These are phyloP conservation scores for Struthio camelus DNA, from an alignment of 2,113 vertebrate genomes.

Conservation along the genomic window DNA sequence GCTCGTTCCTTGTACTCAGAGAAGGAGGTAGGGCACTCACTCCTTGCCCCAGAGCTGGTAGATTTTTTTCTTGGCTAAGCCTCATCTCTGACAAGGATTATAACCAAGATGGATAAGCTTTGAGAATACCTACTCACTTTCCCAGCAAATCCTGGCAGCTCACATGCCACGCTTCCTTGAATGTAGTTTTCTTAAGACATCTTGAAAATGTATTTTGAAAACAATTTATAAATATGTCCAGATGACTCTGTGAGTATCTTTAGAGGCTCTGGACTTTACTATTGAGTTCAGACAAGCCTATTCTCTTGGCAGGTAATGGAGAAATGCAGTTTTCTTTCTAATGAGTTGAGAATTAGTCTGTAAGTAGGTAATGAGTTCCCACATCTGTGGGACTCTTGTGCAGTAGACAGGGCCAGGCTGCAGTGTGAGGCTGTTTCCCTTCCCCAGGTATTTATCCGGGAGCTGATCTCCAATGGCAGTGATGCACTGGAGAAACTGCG, in stretches of 20 bases:
- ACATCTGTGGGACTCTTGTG: neutral
- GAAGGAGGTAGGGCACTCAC: conserved; percentile 85
- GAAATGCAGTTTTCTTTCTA: neutral
- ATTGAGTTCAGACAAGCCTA: neutral
- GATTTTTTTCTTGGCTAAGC: neutral
- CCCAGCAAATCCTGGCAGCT: neutral
- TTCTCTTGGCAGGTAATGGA: neutral
- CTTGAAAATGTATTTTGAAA: neutral
- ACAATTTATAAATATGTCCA: neutral
- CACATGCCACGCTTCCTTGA: neutral
- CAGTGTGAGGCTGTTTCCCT: neutral
- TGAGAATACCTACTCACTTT: neutral
- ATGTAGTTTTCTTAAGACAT: neutral
- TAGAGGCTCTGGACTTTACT: neutral
- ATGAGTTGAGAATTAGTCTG: neutral
- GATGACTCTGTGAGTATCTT: neutral
- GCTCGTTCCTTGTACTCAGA: conserved; percentile 95
- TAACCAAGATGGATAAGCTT: neutral
- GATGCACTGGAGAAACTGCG: conserved; percentile 95
- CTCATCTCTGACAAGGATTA: neutral
- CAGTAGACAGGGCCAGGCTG: neutral
- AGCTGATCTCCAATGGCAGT: conserved; percentile 94
- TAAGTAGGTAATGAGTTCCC: neutral
- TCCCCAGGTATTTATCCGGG: conserved; percentile 91
- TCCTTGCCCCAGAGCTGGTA: neutral